Evolutionary conservation across 2,113 vertebrate genomes (phyloP).

Genomic region (Sialia sialis): DNA sequence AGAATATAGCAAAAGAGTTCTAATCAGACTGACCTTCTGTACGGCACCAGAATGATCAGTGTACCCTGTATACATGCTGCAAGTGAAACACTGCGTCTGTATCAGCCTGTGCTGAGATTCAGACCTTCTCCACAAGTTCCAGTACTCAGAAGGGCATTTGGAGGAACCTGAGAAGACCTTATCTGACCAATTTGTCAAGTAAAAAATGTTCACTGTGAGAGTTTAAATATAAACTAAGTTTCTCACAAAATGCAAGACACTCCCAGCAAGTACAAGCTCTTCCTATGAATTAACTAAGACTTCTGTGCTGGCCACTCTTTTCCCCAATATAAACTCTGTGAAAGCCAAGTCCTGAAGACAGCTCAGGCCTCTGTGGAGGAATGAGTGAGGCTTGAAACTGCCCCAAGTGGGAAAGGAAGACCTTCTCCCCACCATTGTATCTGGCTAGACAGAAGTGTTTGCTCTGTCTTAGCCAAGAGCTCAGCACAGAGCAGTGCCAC

Average conservation of each 20-base stretch:
- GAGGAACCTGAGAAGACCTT: neutral
- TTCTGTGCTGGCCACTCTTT: neutral
- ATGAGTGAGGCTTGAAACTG: neutral
- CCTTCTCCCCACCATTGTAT: neutral
- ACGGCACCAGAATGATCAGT: slow-evolving; percentile 12
- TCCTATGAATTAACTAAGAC: neutral
- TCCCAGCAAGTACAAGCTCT: neutral
- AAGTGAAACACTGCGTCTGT: neutral
- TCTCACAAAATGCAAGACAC: neutral
- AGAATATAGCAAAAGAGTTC: slow-evolving; percentile 40
- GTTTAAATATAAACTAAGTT: neutral
- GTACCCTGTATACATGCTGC: neutral
- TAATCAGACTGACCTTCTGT: slow-evolving; percentile 38
- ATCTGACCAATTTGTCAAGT: neutral
- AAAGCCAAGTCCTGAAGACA: neutral
- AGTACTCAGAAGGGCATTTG: neutral
- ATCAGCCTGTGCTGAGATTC: neutral
- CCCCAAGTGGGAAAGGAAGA: neutral
- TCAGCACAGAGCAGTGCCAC: neutral
- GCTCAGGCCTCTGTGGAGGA: neutral
- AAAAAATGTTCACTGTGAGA: neutral
- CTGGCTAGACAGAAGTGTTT: neutral
- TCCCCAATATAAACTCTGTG: neutral
- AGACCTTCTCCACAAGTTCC: neutral
- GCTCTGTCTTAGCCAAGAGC: neutral